Conservation (phyloP, 1,140 invertebrate genomes). For the Lasioglossum albipes region DNA sequence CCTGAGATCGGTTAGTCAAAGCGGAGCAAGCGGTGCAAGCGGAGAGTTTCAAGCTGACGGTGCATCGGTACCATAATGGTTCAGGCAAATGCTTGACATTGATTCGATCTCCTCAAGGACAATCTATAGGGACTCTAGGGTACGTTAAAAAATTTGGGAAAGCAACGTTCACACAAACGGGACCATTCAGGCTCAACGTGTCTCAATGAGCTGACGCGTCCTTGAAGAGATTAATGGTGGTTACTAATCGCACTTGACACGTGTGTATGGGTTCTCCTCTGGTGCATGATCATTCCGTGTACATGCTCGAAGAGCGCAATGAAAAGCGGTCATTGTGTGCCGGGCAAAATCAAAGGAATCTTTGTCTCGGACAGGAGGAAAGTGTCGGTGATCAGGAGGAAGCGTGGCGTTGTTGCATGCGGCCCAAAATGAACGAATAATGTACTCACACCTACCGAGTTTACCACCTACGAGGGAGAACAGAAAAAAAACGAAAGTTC, state of each 20-base stretch:
- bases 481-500: slow-evolving; percentile 57
- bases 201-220: too few relatives aligned
- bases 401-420: slow-evolving; percentile 21
- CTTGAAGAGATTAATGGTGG: too few relatives aligned
- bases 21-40: not conserved
- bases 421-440: slow-evolving; percentile 49
- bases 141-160: too few relatives aligned
- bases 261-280: not conserved
- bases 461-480: slow-evolving; percentile 73
- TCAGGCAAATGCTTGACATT: too few relatives aligned
- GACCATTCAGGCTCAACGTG: too few relatives aligned
- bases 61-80: too few relatives aligned
- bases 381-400: not conserved
- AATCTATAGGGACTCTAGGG: too few relatives aligned
- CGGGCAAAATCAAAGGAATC: not conserved
- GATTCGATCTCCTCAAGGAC: too few relatives aligned
- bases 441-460: slow-evolving; percentile 75
- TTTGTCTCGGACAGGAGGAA: not conserved
- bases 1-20: not conserved
- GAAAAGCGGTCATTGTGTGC: slow-evolving; percentile 24
- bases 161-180: too few relatives aligned
- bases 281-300: too few relatives aligned
- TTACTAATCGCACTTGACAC: too few relatives aligned
- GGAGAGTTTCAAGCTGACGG: not conserved
- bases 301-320: not conserved